These are phyloP conservation scores for Bhutanitis thaidina DNA, from an alignment of 2,888 invertebrate genomes.

Conservation along the genomic window DNA sequence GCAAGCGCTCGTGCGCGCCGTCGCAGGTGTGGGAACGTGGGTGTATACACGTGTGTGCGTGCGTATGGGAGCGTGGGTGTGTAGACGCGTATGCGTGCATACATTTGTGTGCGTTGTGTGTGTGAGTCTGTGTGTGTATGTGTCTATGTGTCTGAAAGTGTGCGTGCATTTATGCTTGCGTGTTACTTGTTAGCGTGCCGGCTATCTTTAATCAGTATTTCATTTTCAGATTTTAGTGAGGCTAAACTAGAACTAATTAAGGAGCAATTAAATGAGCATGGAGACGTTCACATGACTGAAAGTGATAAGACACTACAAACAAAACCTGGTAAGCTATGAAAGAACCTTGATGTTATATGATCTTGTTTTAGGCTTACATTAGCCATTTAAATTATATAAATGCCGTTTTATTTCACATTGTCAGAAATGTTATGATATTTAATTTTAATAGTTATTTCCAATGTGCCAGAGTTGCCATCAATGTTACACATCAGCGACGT, in stretches of 20 bases:
- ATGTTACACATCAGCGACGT: constrained; percentile 69
- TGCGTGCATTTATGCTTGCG: too few species aligned
- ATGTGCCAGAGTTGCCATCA: constrained; percentile 36
- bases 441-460: too few species aligned
- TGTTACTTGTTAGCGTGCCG: too few species aligned
- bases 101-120: too few species aligned
- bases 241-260: constrained; percentile 51
- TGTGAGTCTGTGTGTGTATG: too few species aligned
- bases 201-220: neutral
- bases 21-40: constrained; percentile 38
- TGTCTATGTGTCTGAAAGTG: too few species aligned
- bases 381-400: too few species aligned
- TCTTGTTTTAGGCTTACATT: too few species aligned
- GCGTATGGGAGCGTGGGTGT: neutral
- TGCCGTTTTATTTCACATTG: too few species aligned
- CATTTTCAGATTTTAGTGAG: constrained; percentile 57
- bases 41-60: neutral
- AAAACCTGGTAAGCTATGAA: constrained; percentile 32
- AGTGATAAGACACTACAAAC: constrained; percentile 30
- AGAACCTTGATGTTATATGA: too few species aligned
- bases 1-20: constrained; percentile 77
- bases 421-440: too few species aligned
- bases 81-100: neutral
- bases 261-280: constrained; percentile 39
- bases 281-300: constrained; percentile 53